Evolutionary conservation across 2,113 vertebrate species (phyloP).

Genomic region (Haliaeetus leucogaster): DNA sequence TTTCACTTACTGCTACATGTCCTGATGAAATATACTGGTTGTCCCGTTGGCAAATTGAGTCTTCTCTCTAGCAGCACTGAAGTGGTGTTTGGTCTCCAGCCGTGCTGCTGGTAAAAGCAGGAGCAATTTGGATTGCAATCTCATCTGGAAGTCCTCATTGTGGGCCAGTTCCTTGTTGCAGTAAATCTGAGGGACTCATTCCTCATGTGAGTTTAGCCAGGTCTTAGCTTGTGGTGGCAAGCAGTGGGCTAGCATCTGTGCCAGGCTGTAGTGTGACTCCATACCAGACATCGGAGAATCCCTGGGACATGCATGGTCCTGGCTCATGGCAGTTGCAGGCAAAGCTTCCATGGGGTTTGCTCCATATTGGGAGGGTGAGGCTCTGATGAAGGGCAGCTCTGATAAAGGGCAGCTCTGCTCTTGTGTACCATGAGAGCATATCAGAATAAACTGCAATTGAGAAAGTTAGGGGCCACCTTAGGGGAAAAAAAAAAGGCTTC

Average conservation of each 20-base stretch:
- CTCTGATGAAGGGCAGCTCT: background rate
- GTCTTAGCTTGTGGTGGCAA: background rate
- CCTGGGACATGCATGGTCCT: accelerated
- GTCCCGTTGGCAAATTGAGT: background rate
- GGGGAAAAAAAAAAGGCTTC: accelerated
- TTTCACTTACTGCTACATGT: accelerated
- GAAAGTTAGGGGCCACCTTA: background rate
- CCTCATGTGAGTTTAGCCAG: background rate
- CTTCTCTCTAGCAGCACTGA: background rate
- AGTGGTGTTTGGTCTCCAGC: background rate
- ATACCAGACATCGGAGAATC: background rate
- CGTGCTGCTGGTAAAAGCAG: background rate
- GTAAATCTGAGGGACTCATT: background rate
- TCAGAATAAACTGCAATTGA: background rate
- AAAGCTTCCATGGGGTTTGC: background rate
- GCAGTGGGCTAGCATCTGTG: background rate
- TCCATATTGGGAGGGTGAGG: background rate
- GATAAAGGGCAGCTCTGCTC: background rate
- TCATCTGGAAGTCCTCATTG: background rate
- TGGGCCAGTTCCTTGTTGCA: background rate
- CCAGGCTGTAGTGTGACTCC: background rate
- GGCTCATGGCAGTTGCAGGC: background rate
- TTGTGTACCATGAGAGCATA: accelerated
- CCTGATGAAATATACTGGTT: background rate
- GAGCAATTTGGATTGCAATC: background rate